Conservation (phyloP, 2,888 invertebrate genomes). For the Periphyllus acericola region DNA sequence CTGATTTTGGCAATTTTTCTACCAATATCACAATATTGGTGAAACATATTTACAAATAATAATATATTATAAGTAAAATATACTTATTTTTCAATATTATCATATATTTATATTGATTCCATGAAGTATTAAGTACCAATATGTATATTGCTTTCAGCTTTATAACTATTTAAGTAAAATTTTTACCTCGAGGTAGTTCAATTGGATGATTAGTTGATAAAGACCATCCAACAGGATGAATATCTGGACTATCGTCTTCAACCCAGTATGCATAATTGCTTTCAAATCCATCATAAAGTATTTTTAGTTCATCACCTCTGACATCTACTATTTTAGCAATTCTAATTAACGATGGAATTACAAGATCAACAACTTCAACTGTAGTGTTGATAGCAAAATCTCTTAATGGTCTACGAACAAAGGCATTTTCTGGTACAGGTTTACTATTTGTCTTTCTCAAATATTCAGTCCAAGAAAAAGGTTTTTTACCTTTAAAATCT, state of each 20-base stretch:
- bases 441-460: constrained; percentile 78
- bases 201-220: constrained; percentile 87
- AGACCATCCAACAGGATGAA: constrained; percentile 94
- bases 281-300: constrained; percentile 92
- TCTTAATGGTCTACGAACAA: constrained; percentile 81
- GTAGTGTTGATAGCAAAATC: constrained; percentile 84
- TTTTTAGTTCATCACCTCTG: constrained; percentile 67
- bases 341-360: constrained; percentile 81
- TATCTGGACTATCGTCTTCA: constrained; percentile 88
- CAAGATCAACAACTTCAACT: constrained; percentile 70
- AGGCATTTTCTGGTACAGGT: constrained; percentile 83
- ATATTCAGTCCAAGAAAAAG: constrained; percentile 88
- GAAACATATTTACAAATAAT: too few relatives aligned
- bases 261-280: constrained; percentile 86
- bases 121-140: too few relatives aligned
- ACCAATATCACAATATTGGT: too few relatives aligned
- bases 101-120: too few relatives aligned
- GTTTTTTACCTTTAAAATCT: constrained; percentile 77
- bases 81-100: too few relatives aligned
- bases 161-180: neutral
- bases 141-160: neutral
- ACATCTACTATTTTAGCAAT: constrained; percentile 82
- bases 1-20: too few relatives aligned
- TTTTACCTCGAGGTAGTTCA: constrained; percentile 83
- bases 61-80: too few relatives aligned